These are phyloP conservation scores for Drosophila meridiana DNA, from an alignment of 2,888 invertebrate genomes.

Conservation along the genomic window DNA sequence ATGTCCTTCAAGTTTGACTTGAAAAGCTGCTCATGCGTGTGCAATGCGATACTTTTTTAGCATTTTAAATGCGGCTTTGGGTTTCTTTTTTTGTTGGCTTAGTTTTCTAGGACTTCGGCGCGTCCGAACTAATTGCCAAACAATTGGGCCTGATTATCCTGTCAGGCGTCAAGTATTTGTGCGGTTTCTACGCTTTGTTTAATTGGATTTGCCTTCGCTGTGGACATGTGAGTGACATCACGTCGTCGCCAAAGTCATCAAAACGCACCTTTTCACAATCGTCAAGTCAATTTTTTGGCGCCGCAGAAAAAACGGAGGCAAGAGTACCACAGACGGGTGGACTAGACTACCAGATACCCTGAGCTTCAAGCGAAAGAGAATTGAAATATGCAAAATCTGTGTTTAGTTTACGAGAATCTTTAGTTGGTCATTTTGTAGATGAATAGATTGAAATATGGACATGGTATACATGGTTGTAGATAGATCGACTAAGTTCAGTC, in stretches of 20 bases:
- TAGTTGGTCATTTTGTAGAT: background rate
- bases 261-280: constrained; percentile 58
- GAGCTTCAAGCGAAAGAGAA: background rate
- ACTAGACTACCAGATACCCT: background rate
- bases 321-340: background rate
- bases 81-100: constrained; percentile 36
- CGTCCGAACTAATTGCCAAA: constrained; percentile 67
- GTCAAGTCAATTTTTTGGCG: constrained; percentile 48
- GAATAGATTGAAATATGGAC: too few relatives aligned
- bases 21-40: constrained; percentile 72
- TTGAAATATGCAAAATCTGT: background rate
- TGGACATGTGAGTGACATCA: constrained; percentile 72
- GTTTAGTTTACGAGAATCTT: background rate
- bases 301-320: constrained; percentile 20
- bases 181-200: constrained; percentile 74
- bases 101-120: constrained; percentile 73
- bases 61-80: constrained; percentile 54
- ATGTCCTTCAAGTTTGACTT: constrained; percentile 70
- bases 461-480: background rate
- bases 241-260: constrained; percentile 50
- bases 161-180: constrained; percentile 71
- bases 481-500: too few relatives aligned
- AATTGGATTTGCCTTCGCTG: constrained; percentile 74
- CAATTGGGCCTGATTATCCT: constrained; percentile 81
- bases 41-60: constrained; percentile 72